Conservation (phyloP, 2,888 invertebrate species). For the Acronicta leporina region DNA sequence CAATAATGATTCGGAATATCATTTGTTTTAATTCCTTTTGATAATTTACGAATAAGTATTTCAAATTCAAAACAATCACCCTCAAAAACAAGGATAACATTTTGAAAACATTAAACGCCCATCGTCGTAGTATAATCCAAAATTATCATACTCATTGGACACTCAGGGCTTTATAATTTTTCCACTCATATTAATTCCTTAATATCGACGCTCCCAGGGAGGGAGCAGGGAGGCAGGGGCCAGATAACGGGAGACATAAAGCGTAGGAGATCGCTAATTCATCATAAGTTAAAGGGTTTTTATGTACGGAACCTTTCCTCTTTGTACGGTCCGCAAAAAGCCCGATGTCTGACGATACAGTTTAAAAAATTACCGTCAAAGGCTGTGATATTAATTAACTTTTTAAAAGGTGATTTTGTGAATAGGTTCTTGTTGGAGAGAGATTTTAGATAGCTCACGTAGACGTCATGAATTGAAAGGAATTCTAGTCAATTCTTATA, state of each 20-base stretch:
- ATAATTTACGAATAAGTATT: neutral
- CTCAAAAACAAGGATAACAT: conserved; percentile 1
- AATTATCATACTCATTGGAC: conserved; percentile 52
- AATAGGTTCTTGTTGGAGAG: conserved; percentile 41
- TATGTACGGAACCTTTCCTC: conserved; percentile 81
- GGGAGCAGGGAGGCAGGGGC: conserved; percentile 64
- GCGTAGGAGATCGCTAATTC: conserved; percentile 89
- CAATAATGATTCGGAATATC: too few relatives aligned
- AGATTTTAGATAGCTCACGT: conserved; percentile 16
- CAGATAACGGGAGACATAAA: conserved; percentile 88
- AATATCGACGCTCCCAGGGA: conserved; percentile 79
- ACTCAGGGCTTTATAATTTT: conserved; percentile 75
- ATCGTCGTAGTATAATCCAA: conserved; percentile 27
- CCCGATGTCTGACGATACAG: conserved; percentile 72
- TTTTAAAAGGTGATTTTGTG: conserved; percentile 69
- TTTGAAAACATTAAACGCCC: conserved; percentile 25
- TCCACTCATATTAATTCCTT: conserved; percentile 86
- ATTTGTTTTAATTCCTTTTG: too few relatives aligned
- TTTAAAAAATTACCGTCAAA: conserved; percentile 77
- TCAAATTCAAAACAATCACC: conserved; percentile 7
- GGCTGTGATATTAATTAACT: conserved; percentile 82
- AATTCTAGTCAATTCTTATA: too few relatives aligned
- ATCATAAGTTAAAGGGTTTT: conserved; percentile 90
- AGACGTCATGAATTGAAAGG: neutral
- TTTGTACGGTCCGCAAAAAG: conserved; percentile 84